Evolutionary conservation across 1,140 invertebrate species (phyloP).

Genomic region (Listronotus oregonensis): DNA sequence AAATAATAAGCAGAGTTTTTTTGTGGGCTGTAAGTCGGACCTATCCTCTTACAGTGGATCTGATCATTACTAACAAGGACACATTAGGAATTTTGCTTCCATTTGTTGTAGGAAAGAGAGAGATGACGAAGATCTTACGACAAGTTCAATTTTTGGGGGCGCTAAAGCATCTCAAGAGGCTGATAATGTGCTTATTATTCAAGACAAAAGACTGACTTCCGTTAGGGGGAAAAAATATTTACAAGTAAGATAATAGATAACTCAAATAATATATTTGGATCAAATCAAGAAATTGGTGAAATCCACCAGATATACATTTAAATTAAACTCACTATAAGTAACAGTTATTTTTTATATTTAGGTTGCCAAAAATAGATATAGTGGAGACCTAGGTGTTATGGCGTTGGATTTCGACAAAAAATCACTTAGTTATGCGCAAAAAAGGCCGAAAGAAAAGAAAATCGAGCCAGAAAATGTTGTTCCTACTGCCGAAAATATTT

Average conservation of each 20-base stretch:
- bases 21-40: too few species aligned
- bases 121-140: constrained; percentile 81
- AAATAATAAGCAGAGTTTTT: too few species aligned
- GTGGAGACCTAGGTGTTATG: constrained; percentile 89
- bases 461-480: background rate
- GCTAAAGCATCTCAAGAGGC: constrained; percentile 97
- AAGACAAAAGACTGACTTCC: constrained; percentile 80
- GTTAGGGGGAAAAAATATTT: constrained; percentile 82
- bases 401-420: constrained; percentile 87
- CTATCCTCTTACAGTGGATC: too few species aligned
- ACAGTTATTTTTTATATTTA: constrained; percentile 55
- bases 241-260: constrained; percentile 62
- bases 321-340: constrained; percentile 6
- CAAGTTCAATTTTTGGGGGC: constrained; percentile 92
- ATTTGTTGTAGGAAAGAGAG: constrained; percentile 77
- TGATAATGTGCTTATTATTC: constrained; percentile 95
- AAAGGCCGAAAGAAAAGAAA: constrained; percentile 56
- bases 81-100: background rate
- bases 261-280: too few species aligned
- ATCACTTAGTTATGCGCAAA: constrained; percentile 73
- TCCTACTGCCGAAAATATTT: background rate
- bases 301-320: too few species aligned
- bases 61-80: too few species aligned
- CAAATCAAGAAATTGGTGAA: too few species aligned
- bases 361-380: constrained; percentile 91